Conservation (phyloP, 92 coral and sea anemone genomes). For the Palythoa grandiflora region DNA sequence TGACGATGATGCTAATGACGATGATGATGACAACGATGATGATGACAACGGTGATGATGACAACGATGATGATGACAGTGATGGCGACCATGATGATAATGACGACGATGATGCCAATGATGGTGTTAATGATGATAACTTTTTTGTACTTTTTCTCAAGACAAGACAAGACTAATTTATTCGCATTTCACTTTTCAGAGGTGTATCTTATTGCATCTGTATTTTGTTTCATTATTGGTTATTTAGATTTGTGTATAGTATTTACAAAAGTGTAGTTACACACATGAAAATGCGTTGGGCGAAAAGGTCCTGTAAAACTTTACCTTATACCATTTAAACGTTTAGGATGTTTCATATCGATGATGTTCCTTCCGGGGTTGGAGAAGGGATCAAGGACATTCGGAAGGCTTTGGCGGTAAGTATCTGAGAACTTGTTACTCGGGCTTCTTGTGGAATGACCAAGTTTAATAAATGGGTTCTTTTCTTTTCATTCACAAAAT, state of each 20-base stretch:
- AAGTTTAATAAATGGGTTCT: too few species aligned
- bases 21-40: too few species aligned
- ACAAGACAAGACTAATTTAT: background rate
- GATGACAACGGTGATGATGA: background rate
- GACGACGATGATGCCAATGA: background rate
- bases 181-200: background rate
- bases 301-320: background rate
- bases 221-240: too few species aligned
- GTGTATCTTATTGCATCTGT: too few species aligned
- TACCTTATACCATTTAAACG: background rate
- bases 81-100: too few species aligned
- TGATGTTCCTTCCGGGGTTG: slow-evolving; percentile 97
- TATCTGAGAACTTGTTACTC: background rate
- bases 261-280: too few species aligned
- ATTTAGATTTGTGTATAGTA: too few species aligned
- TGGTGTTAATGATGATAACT: background rate
- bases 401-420: slow-evolving; percentile 92
- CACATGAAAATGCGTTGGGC: background rate
- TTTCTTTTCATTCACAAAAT: too few species aligned
- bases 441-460: background rate
- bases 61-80: background rate
- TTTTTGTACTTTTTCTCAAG: background rate
- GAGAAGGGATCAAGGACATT: slow-evolving; percentile 93
- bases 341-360: slow-evolving; percentile 91
- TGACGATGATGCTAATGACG: too few species aligned